Base-by-base conservation (phyloP, 2,797 vertebrate species). In the Muscicapa comitata region DNA sequence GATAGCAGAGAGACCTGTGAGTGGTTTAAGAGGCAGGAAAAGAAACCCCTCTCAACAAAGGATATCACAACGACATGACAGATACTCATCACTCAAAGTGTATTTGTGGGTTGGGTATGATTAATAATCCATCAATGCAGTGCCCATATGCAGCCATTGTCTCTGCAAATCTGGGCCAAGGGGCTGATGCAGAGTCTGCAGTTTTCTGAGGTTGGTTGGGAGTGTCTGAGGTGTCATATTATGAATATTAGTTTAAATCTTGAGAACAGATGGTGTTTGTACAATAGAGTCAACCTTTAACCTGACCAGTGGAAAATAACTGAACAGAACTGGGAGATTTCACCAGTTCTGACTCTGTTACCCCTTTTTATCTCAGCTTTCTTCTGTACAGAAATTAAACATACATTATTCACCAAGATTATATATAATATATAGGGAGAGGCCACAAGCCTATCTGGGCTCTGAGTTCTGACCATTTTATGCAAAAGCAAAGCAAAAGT, bases 391-490 rank as follows among this genome's bases (percentile, higher is more conserved):
- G 84, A 87, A 94, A 94, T 82, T 23, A 90, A 90, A 73, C 37
- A 59, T 86, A 37, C 61, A 86, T 89, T 87, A 93, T 85, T 90
- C 71, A 74, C 71, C 58, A 65, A 75, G 74, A 29, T 81, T 88
- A 75, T 84, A 66, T 78, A 66, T 59, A 82, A 90, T 47, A 77
- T 20, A 67, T 0, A 70, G 26, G 66, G 48, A 79, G 79, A 91
- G 75, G 80, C 80, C 47, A 58, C 29, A 72, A 86, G 66, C 62
- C 35, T 90, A 18, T 72, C 58, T 72, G 62, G 10, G 28, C 47
- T 77, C 55, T 68, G 79, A 72, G 31, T 86, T 88, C 79, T 94
- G 90, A 76, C 59, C 76, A 19, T 82, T 94, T 90, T 78, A 84
- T 84, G 70, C 58, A 88, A 91, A 92, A 77, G 37, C 20, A 74